Conservation (phyloP, 30 jellyfish, hydroid and myxozoan genomes). For the Turritopsis dohrnii region DNA sequence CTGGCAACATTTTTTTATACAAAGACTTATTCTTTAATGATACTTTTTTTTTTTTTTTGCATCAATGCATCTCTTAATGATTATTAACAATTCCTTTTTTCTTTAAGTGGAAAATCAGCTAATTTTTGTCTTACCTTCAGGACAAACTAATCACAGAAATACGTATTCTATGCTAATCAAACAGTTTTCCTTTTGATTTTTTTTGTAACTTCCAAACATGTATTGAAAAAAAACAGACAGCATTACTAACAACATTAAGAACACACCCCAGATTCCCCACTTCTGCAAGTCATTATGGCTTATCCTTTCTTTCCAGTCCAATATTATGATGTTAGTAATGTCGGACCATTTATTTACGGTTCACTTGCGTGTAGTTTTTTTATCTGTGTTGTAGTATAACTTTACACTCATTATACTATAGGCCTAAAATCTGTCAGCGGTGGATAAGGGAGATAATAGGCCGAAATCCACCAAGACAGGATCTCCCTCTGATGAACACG, state of each 20-base stretch:
- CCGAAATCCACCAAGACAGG: background rate
- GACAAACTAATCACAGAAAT: background rate
- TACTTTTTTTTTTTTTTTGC: background rate
- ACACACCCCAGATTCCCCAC: background rate
- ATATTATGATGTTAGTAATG: background rate
- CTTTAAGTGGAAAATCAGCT: background rate
- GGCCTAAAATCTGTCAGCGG: constrained; percentile 10
- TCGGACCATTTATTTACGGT: background rate
- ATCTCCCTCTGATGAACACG: constrained; percentile 23
- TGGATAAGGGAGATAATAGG: constrained; percentile 17
- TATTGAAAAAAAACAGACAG: background rate
- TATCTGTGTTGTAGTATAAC: constrained; percentile 13
- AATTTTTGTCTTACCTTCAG: background rate
- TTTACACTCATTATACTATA: background rate
- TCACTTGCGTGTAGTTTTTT: background rate
- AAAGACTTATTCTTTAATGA: background rate
- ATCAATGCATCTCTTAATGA: background rate
- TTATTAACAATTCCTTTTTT: background rate
- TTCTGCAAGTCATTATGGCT: background rate
- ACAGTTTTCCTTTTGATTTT: background rate
- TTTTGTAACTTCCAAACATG: background rate
- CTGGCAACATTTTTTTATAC: constrained; percentile 3
- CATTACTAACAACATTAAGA: background rate
- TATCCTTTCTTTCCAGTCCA: background rate
- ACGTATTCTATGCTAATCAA: no score